Percentiles rank a stretch among this genome's conserved stretches.
phyloP scores from a whole-genome alignment of 2,113 vertebrate genomes.

The Pleuronectes platessa region DNA sequence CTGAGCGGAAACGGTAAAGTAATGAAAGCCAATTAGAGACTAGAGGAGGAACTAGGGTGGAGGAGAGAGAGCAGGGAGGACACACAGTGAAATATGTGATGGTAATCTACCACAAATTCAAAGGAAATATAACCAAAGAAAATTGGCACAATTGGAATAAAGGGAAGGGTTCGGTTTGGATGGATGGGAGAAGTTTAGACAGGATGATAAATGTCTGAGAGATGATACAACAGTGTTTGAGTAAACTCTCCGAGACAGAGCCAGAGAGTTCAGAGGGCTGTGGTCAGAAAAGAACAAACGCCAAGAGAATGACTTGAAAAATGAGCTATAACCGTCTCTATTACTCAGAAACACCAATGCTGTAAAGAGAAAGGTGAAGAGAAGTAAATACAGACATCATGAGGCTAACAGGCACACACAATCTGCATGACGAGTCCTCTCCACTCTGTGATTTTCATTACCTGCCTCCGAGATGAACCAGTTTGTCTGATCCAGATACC shows the following conservation, averaged over 20 bases:
- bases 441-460: slow-evolving; percentile 1
- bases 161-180: background rate
- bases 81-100: slow-evolving; percentile 54
- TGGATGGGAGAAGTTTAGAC: background rate
- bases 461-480: slow-evolving; percentile 23
- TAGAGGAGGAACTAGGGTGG: slow-evolving; percentile 28
- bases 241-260: slow-evolving; percentile 48
- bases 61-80: slow-evolving; percentile 45
- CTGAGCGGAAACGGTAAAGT: slow-evolving; percentile 65
- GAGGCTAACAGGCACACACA: background rate
- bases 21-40: slow-evolving; percentile 77
- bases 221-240: slow-evolving; percentile 54
- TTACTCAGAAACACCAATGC: background rate
- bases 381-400: background rate
- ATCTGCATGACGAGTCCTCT: background rate
- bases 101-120: slow-evolving; percentile 55
- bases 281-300: slow-evolving; percentile 40
- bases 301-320: slow-evolving; percentile 25
- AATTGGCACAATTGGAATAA: slow-evolving; percentile 19
- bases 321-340: background rate
- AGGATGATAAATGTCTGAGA: slow-evolving; percentile 40
- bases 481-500: slow-evolving; percentile 38
- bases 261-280: slow-evolving; percentile 54
- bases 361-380: background rate
- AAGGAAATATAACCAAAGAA: slow-evolving; percentile 25